Base-by-base conservation (phyloP, 2,797 vertebrate genomes). In the Sus cebifrons region DNA sequence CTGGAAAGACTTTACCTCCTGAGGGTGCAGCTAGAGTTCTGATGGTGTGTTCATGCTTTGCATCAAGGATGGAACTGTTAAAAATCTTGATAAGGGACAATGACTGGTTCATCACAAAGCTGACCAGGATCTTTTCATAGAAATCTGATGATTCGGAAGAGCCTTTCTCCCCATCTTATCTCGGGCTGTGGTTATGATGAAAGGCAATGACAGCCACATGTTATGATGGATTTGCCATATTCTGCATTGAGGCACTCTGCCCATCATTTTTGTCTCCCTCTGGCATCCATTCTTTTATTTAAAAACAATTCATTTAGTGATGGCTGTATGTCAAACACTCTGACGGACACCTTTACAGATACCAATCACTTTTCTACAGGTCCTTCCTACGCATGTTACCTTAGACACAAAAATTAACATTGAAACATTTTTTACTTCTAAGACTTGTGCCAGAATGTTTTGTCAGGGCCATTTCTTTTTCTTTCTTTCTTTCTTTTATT, bases 371-470 rank as follows among this genome's bases (percentile, higher is more conserved):
- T 73, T 65, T 74, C 5, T 85, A 64, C 3, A 62, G 18, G 36
- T 74, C 49, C 65, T 88, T 78, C 73, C 13, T 82, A 70, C 13
- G 11, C 40, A 18, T 83, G 82, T 78, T 86, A 64, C 21, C n/a
- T 89, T 40, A 94, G 49, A 91, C 12, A 60, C 9, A 82, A 67
- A 92, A 21, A 2, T 86, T 52, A 92, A 58, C 20, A 67, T 86
- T 81, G 87, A 78, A 92, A 68, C 12, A 85, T 78, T 32, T 36
- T 85, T 92, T 60, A 62, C 6, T 70, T 70, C 29, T 87, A 78
- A 87, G n/a, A 11, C 18, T 9, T 92, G 2, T 93, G 44, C 18
- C 32, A 23, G 32, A 60, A 17, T 84, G 21, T 70, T 86, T 86
- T 75, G 6, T 58, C 68, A 52, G 52, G 10, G 4, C 40, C 18